Evolutionary conservation across 2,113 vertebrate species (phyloP), one percentile per base, ranked within the genome.

Genomic region (Cottus gobio): DNA sequence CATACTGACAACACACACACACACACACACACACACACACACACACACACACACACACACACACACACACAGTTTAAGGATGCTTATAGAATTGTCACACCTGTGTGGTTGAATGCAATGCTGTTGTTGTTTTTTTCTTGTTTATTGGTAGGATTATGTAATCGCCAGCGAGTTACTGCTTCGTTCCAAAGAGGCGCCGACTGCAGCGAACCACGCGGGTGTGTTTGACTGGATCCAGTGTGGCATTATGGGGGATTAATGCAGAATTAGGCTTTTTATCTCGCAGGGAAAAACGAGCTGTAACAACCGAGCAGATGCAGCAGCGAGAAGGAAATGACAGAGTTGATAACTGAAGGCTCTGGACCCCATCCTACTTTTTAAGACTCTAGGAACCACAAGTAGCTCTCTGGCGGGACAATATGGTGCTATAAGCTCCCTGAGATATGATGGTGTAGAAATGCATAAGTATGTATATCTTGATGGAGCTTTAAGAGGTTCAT

Each of bases 1-100:
- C 78, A 87, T 79, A 72, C 74, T 57, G 61, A 82, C 71, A 36
- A n/a, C n/a, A n/a, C n/a, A n/a, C n/a, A n/a, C n/a, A n/a, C n/a
- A n/a, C n/a, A n/a, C n/a, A n/a, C n/a, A n/a, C 46, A 22, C 56
- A 12, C 34, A 16, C 31, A 36, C 30, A 12, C 34, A 12, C 37
- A 66, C 75, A 66, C 83, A 79, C 75, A 80, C 71, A 57, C 28
- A 78, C 54, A 68, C 62, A 31, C 62, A 65, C 44, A 52, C 61
- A 79, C 48, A 66, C 79, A 68, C 42, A 42, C n/a, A 34, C 10
- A 39, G 48, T 69, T 24, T 15, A 1, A 34, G 13, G 18, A 60
- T 0, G 16, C 68, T 58, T 75, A 54, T 61, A 8, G 36, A 70
- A 39, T 15, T 2, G 20, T 13, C 16, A 7, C 62, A 76, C 61